Evolutionary conservation across 2,888 invertebrate genomes (phyloP), one percentile per base, ranked within the genome.

Genomic region (Agrilus cyanescens): DNA sequence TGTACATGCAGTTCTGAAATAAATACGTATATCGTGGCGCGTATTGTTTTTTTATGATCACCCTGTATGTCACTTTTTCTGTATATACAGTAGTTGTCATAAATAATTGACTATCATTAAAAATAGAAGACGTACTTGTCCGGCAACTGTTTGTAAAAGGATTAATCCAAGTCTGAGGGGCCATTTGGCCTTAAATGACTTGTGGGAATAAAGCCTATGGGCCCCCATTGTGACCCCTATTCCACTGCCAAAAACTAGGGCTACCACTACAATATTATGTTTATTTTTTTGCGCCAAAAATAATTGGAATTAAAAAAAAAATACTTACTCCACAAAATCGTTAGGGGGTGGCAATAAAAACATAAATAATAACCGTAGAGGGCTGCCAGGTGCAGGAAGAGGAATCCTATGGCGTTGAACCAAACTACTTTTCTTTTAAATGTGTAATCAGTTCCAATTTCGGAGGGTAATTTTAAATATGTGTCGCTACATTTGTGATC

Each of bases 191-290:
- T 86, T 87, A 66, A 82, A 90, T 1, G 83, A 68, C 52, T 76
- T 76, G 62, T 90, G 90, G 1, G 87, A 72, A 70, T 79, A 90
- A 2, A 83, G 67, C 47, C 90, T 69, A 60, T 90, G 90, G 0
- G 85, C 84, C 12, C 89, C 89, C 39, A 85, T 79, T 4, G 86
- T 86, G 1, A 86, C 74, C 10, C 86, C 85, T 59, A 74, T 68
- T 6, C 71, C 65, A 20, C 67, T 59, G 1, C 58, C 48, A 12
- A 61, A 46, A 4, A 53, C 50, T 5, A 66, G 14, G 7, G 59
- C 32, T 39, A 12, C 29, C 18, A 14, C 12, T 32, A 18, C 32
- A 43, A 40, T 14, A 41, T 18, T 18, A 12, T 7, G 20, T 25
- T 25, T 6, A 25, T 25, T 10, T 10, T 2, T 25, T 10, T n/a